Percentiles rank a stretch among this genome's conserved stretches.
Evolutionary conservation across 2,797 vertebrate genomes (phyloP).

Genomic region (Sebastiscus albofasciatus): DNA sequence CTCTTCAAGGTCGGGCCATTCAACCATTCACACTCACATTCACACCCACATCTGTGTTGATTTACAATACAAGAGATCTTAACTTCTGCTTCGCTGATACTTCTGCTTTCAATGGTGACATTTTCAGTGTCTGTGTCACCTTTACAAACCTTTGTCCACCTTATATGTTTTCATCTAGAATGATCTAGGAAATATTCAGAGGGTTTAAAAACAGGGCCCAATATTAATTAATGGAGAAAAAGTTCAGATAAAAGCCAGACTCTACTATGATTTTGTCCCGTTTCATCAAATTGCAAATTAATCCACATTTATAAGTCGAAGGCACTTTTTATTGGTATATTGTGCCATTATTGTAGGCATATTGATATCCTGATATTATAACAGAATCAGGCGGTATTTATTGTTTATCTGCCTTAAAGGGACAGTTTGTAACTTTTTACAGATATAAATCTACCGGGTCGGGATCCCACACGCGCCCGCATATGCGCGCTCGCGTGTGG

Average conservation of each 20-base stretch:
- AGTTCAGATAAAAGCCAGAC: neutral
- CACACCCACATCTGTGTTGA: too few relatives aligned
- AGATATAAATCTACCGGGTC: too few relatives aligned
- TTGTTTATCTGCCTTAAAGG: neutral
- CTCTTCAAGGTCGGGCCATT: too few relatives aligned
- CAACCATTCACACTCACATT: too few relatives aligned
- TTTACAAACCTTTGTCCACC: neutral
- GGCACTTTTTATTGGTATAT: neutral
- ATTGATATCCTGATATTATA: neutral
- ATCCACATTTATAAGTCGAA: neutral
- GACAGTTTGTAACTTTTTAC: too few relatives aligned
- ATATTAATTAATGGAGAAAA: neutral
- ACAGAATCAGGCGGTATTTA: neutral
- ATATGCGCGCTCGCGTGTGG: too few relatives aligned
- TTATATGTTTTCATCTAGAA: neutral
- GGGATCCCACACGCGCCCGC: too few relatives aligned
- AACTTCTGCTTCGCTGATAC: conserved; percentile 3
- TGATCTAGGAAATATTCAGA: neutral
- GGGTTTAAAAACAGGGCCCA: neutral
- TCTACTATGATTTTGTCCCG: neutral
- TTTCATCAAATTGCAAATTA: neutral
- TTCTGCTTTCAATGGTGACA: neutral
- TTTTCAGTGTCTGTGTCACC: neutral
- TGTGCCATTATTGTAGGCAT: neutral
- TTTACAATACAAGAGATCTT: neutral